Percentiles rank a stretch among this genome's conserved stretches.
Conservation (phyloP, 2,113 vertebrate species). For the Hippocampus guttulatus region DNA sequence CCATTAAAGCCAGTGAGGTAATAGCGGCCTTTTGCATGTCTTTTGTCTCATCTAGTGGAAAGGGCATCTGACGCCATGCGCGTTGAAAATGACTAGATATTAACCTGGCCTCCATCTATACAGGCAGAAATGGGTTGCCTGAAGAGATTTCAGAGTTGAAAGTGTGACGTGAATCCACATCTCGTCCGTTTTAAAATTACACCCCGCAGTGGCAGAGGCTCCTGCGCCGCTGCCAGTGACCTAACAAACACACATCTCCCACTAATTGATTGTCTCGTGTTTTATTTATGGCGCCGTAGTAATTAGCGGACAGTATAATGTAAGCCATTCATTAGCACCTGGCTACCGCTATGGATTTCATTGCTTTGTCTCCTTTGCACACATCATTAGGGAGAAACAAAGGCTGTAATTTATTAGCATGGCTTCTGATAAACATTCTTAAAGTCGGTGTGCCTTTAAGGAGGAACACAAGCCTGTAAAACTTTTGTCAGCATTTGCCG, state of each 20-base stretch:
- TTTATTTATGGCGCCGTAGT: slow-evolving; percentile 77
- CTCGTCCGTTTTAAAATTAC: slow-evolving; percentile 55
- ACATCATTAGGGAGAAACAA: slow-evolving; percentile 77
- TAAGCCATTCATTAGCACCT: slow-evolving; percentile 78
- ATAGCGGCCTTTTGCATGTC: slow-evolving; percentile 59
- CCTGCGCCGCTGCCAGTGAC: slow-evolving; percentile 64
- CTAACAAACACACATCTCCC: slow-evolving; percentile 69
- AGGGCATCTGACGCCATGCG: slow-evolving; percentile 49
- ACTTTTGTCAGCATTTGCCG: slow-evolving; percentile 87
- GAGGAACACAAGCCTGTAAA: slow-evolving; percentile 82
- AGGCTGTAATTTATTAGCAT: slow-evolving; percentile 75
- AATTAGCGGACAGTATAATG: slow-evolving; percentile 79
- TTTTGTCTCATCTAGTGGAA: slow-evolving; percentile 64
- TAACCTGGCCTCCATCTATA: slow-evolving; percentile 65
- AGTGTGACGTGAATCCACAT: slow-evolving; percentile 65
- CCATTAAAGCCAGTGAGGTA: slow-evolving; percentile 57
- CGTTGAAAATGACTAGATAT: slow-evolving; percentile 54
- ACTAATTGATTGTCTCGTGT: slow-evolving; percentile 79
- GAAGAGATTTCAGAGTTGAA: slow-evolving; percentile 58
- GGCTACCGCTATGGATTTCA: slow-evolving; percentile 73
- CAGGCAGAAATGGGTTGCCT: slow-evolving; percentile 47
- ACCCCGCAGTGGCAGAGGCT: slow-evolving; percentile 63
- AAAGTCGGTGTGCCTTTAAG: slow-evolving; percentile 81
- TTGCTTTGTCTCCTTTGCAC: slow-evolving; percentile 74
- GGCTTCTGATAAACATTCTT: slow-evolving; percentile 73